Evolutionary conservation across 2,888 invertebrate genomes (phyloP).

Genomic region (Allophyes oxyacanthae): DNA sequence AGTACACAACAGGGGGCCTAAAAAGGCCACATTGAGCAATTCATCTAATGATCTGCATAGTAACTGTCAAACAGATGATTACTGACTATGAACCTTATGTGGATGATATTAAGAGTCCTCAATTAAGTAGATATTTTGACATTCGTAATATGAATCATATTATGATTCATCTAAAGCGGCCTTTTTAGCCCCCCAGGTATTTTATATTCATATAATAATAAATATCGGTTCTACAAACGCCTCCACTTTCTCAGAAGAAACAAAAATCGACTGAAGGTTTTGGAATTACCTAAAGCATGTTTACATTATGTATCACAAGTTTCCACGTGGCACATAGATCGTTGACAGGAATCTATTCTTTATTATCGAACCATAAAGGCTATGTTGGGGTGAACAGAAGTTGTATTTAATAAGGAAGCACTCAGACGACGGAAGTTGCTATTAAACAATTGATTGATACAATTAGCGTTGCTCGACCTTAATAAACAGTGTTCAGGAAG

Average conservation of each 20-base stretch:
- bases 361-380: not conserved
- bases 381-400: constrained; percentile 1
- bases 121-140: too few relatives aligned
- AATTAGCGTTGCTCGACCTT: constrained; percentile 29
- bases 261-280: not conserved
- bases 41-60: too few relatives aligned
- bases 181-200: too few relatives aligned
- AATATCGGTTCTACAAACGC: too few relatives aligned
- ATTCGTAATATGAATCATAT: too few relatives aligned
- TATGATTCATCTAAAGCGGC: too few relatives aligned
- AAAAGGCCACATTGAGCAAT: too few relatives aligned
- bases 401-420: constrained; percentile 36
- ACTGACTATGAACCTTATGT: too few relatives aligned
- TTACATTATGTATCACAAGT: not conserved
- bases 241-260: not conserved
- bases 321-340: not conserved
- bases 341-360: not conserved
- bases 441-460: constrained; percentile 50
- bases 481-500: not conserved
- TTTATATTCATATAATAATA: too few relatives aligned
- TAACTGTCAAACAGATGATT: too few relatives aligned
- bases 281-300: not conserved
- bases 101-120: too few relatives aligned
- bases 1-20: too few relatives aligned
- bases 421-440: constrained; percentile 34